phyloP scores from a whole-genome alignment of 2,888 invertebrate species.

The Matsumyia berberina region DNA sequence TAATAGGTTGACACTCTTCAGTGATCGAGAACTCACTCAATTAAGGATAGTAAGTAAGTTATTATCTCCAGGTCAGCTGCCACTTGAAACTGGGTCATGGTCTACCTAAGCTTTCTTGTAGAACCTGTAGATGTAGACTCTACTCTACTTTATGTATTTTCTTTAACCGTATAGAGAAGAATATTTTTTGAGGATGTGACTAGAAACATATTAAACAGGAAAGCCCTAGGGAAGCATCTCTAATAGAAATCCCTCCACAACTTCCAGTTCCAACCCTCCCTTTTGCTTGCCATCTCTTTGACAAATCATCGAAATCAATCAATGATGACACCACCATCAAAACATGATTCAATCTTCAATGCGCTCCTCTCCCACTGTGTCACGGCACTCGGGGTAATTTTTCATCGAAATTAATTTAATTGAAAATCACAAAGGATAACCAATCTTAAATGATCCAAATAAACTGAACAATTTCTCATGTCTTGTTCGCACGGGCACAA shows the following conservation, averaged over 20 bases:
- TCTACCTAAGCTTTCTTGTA: too few species aligned
- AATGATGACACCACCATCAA: conserved; percentile 72
- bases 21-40: too few species aligned
- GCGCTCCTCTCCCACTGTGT: conserved; percentile 7
- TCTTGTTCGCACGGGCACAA: conserved; percentile 52
- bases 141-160: too few species aligned
- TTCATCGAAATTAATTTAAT: conserved; percentile 75
- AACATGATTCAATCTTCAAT: conserved; percentile 69
- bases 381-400: conserved; percentile 54
- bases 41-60: too few species aligned
- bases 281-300: background rate
- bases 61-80: too few species aligned
- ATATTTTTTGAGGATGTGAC: too few species aligned
- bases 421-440: conserved; percentile 76
- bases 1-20: too few species aligned
- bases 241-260: background rate
- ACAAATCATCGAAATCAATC: conserved; percentile 71
- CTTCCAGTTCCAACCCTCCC: conserved; percentile 18
- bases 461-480: conserved; percentile 75
- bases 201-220: too few species aligned
- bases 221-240: too few species aligned
- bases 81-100: too few species aligned
- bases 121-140: too few species aligned
- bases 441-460: conserved; percentile 76
- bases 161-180: too few species aligned